Evolutionary conservation across 2,797 vertebrate genomes (phyloP).

Genomic region (Adrianichthys oophorus): DNA sequence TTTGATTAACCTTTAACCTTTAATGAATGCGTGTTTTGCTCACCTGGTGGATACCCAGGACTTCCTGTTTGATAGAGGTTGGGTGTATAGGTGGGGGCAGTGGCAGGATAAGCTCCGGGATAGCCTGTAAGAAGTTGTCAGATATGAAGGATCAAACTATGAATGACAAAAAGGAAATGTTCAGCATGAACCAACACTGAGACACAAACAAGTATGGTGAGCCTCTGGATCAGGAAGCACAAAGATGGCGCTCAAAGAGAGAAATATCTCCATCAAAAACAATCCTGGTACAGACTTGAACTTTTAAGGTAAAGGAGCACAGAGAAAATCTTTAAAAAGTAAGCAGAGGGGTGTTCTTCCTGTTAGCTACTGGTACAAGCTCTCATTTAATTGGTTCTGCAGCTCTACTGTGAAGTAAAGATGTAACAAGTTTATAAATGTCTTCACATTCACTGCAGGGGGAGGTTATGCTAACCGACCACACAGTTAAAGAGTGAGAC

Average conservation of each 20-base stretch:
- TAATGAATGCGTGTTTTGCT: conserved; percentile 30
- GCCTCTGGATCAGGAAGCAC: conserved; percentile 51
- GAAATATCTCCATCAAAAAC: conserved; percentile 70
- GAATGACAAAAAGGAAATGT: conserved; percentile 12
- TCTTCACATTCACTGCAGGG: neutral
- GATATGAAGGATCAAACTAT: conserved; percentile 20
- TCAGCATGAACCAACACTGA: conserved; percentile 6
- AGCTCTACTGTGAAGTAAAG: conserved; percentile 22
- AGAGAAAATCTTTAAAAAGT: no score
- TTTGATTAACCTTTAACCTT: neutral
- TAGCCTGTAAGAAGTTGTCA: conserved; percentile 81
- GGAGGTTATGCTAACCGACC: neutral
- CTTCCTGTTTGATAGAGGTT: conserved; percentile 96
- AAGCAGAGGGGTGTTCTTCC: conserved; percentile 13
- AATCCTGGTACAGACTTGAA: conserved; percentile 29
- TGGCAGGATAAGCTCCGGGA: conserved; percentile 90
- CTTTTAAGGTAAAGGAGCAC: no score
- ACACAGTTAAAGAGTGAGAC: no score
- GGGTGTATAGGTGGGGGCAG: conserved; percentile 93
- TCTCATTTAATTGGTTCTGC: conserved; percentile 23
- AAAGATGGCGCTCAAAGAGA: conserved; percentile 77
- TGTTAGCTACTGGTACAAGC: conserved; percentile 33
- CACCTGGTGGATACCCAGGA: conserved; percentile 97
- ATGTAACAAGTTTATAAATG: conserved; percentile 15
- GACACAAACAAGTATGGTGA: conserved; percentile 25